These are phyloP conservation scores for Albula glossodonta DNA, from an alignment of 2,113 vertebrate genomes.

Conservation along the genomic window DNA sequence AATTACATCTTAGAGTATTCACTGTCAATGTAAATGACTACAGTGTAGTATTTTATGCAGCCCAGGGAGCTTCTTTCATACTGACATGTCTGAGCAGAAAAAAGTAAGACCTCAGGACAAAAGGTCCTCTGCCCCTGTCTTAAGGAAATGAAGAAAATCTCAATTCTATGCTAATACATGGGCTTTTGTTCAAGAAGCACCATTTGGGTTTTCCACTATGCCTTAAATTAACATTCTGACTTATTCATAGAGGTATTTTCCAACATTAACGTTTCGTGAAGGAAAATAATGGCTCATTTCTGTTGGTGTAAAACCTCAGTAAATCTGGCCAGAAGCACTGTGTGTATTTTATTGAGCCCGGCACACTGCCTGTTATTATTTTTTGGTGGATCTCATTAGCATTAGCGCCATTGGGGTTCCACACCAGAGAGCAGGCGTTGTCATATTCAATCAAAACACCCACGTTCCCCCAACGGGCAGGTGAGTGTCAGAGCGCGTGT, in stretches of 20 bases:
- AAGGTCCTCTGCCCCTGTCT: neutral
- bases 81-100: neutral
- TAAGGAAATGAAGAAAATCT: conserved; percentile 33
- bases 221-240: conserved; percentile 56
- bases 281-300: conserved; percentile 60
- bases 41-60: neutral
- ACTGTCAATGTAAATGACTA: neutral
- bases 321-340: conserved; percentile 59
- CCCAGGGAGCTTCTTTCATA: neutral
- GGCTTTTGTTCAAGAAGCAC: conserved; percentile 50
- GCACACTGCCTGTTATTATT: conserved; percentile 29
- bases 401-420: neutral
- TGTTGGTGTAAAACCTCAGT: conserved; percentile 55
- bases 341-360: conserved; percentile 55
- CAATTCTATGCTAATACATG: conserved; percentile 40
- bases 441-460: neutral
- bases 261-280: conserved; percentile 61
- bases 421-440: conserved; percentile 17
- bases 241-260: conserved; percentile 56
- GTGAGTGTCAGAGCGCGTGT: conserved; percentile 17
- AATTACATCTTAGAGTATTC: neutral
- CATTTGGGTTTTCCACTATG: conserved; percentile 46
- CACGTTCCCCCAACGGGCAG: conserved; percentile 8
- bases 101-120: neutral
- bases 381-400: conserved; percentile 19